Base-by-base conservation (phyloP, 2,888 invertebrate genomes). In the Helobdella robusta region DNA sequence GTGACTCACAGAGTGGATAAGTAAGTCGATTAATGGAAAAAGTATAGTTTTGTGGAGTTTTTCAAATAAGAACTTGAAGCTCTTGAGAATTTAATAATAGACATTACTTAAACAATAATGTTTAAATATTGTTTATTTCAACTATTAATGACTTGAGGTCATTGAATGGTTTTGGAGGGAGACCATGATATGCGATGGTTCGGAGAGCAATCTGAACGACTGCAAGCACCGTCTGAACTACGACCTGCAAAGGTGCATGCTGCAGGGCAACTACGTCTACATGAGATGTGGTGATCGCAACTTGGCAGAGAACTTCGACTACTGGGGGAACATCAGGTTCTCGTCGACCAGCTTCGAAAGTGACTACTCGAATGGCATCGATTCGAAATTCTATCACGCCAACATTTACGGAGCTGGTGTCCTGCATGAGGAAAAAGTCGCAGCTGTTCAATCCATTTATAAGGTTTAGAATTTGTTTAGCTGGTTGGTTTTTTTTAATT, bases 311-410 rank as follows among this genome's bases (percentile, higher is more conserved):
- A 68, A 69, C 1, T 67, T 72, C 54, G 72, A 76, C 32, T 78
- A 78, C 68, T 99, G 98, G 98, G 98, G 97, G 54, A 97, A 97
- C 40, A 86, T 98, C 69, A 84, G 95, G 68, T 70, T 95, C 76
- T 87, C 92, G 0, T 86, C 89, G 76, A 85, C 89, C 2, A 87
- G 90, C 77, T 92, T 92, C 77, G 93, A 95, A 77, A 88, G 89
- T 77, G 71, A 73, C 15, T 20, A 46, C 25, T 40, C 69, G 30
- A 70, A 67, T 6, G 40, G 61, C 69, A 83, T 85, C 28, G 87
- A 88, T 73, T 94, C 93, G n/a, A 81, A 84, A 25, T 75, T 97
- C 67, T 85, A 87, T n/a, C 77, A 81, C 71, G 78, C 80, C 15
- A 87, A 89, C 72, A 88, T 98, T 60, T 84, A 86, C 59, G 92